Percentiles rank a stretch among this genome's conserved stretches.
Conservation (phyloP, 2,888 invertebrate genomes). For the Hypomecis atomaria region DNA sequence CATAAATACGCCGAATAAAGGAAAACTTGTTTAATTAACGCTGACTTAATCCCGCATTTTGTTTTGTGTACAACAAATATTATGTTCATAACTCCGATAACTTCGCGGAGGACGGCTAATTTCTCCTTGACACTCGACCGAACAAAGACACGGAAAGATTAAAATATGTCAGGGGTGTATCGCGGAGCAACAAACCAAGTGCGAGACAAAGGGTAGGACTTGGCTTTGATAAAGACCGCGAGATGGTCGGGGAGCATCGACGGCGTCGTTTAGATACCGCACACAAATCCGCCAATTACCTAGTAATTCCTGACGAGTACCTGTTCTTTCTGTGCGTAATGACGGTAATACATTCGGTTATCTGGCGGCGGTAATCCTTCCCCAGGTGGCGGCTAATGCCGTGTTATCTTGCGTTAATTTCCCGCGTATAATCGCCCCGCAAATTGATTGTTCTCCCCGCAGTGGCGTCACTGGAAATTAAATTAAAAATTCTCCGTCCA, state of each 20-base stretch:
- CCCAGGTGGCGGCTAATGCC: conserved; percentile 72
- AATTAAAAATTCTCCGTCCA: conserved; percentile 48
- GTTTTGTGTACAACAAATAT: conserved; percentile 45
- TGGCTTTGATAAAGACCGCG: conserved; percentile 66
- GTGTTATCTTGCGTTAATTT: conserved; percentile 78
- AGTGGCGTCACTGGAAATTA: conserved; percentile 49
- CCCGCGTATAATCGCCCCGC: conserved; percentile 63
- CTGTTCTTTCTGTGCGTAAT: conserved; percentile 67
- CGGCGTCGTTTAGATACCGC: conserved; percentile 68
- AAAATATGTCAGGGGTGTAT: conserved; percentile 64
- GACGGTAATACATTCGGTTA: conserved; percentile 75
- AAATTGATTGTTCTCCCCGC: conserved; percentile 68
- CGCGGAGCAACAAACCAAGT: conserved; percentile 52
- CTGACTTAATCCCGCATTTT: conserved; percentile 45
- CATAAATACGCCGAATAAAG: conserved; percentile 40
- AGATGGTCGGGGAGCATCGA: conserved; percentile 62
- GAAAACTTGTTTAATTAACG: conserved; percentile 47
- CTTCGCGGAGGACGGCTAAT: conserved; percentile 62
- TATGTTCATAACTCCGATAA: conserved; percentile 59
- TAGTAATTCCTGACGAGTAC: conserved; percentile 64
- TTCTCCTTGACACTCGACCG: conserved; percentile 53
- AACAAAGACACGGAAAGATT: conserved; percentile 69
- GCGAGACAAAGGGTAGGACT: conserved; percentile 67
- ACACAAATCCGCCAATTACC: conserved; percentile 54
- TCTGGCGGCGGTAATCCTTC: conserved; percentile 70